Percentiles rank a stretch among this genome's conserved stretches.
Conservation (phyloP, 2,888 invertebrate genomes). For the Linnaemya vulpina region DNA sequence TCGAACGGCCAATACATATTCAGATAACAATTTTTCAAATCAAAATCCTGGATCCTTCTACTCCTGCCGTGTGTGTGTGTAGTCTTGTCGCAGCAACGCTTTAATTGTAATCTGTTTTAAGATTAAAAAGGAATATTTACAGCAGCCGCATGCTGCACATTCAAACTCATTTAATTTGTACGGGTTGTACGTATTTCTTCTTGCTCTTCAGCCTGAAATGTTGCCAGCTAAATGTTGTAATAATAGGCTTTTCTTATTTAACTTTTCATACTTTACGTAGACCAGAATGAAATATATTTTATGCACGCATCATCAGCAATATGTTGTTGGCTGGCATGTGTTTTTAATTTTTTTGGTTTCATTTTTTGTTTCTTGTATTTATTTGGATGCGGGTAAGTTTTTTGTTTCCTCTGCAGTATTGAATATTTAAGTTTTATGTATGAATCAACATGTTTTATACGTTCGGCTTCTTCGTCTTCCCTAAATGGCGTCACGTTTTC, state of each 20-base stretch:
- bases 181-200: background rate
- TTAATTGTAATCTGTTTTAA: slow-evolving; percentile 6
- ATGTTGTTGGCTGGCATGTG: slow-evolving; percentile 20
- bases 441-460: slow-evolving; percentile 52
- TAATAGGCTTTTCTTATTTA: slow-evolving; percentile 60
- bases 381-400: slow-evolving; percentile 20
- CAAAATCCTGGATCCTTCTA: background rate
- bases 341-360: background rate
- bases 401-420: background rate
- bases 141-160: slow-evolving; percentile 45
- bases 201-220: slow-evolving; percentile 34
- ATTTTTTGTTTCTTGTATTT: background rate
- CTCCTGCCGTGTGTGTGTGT: background rate
- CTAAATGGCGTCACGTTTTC: slow-evolving; percentile 69
- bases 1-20: background rate
- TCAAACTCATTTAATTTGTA: slow-evolving; percentile 1
- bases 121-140: background rate
- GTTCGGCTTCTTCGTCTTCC: slow-evolving; percentile 50
- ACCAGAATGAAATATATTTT: slow-evolving; percentile 42
- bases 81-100: slow-evolving; percentile 18
- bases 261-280: slow-evolving; percentile 10
- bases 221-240: slow-evolving; percentile 62
- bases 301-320: slow-evolving; percentile 63
- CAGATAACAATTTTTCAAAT: background rate
- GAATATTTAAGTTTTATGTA: slow-evolving; percentile 21